Conservation (phyloP, 1,140 invertebrate genomes). For the Saccostrea glomerata region DNA sequence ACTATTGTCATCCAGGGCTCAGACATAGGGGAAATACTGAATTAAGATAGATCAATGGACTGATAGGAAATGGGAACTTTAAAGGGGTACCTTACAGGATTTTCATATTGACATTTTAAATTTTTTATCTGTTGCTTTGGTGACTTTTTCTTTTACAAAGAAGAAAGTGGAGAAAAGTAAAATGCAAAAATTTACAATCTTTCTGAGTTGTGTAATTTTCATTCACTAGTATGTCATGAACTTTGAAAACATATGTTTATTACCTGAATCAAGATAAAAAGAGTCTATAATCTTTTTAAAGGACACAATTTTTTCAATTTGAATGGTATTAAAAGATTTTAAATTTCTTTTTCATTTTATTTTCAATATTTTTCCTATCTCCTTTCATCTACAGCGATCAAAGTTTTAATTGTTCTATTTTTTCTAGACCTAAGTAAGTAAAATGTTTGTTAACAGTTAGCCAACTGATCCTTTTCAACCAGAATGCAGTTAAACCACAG, state of each 20-base stretch:
- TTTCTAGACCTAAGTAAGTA: not conserved
- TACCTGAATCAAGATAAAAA: not conserved
- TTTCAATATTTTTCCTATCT: not conserved
- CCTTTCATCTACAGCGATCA: not conserved
- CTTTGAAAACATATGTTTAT: too few relatives aligned
- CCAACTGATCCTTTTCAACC: too few relatives aligned
- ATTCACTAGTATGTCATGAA: too few relatives aligned
- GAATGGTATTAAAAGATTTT: not conserved
- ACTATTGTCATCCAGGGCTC: not conserved
- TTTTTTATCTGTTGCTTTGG: too few relatives aligned
- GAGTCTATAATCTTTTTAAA: not conserved
- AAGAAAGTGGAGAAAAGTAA: too few relatives aligned
- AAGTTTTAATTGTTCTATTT: not conserved
- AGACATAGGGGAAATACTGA: constrained; percentile 10
- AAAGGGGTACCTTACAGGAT: constrained; percentile 1
- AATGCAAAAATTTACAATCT: too few relatives aligned
- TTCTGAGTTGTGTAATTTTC: too few relatives aligned
- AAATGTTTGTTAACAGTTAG: too few relatives aligned
- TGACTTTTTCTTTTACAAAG: too few relatives aligned
- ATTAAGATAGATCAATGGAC: constrained; percentile 21
- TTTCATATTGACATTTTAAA: not conserved
- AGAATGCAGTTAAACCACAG: too few relatives aligned
- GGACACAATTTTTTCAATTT: not conserved
- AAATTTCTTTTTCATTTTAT: not conserved
- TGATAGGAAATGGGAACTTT: constrained; percentile 17